Base-by-base conservation (phyloP, 2,888 invertebrate species). In the Luperina nickerlii region DNA sequence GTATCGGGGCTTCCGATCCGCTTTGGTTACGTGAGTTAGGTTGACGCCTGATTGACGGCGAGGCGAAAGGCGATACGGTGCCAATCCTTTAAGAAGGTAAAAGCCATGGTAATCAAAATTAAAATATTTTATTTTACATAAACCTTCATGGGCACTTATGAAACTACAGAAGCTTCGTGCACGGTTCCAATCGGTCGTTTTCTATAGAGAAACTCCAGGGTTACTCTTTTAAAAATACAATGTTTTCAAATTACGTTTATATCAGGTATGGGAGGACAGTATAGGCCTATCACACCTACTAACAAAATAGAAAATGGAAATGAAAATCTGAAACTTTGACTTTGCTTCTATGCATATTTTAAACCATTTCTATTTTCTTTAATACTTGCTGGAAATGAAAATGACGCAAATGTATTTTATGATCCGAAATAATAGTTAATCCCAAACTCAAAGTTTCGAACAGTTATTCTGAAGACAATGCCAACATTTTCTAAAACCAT, bases 401-500 rank as follows among this genome's bases (percentile, higher is more conserved):
- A 63, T 51, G 73, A 73, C 51, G 42, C 32, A 45, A 83, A 74
- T 48, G 27, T 15, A 3, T 57, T 74, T 65, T 18, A 71, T 63
- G 84, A 69, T 57, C 45, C n/a, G 6, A 72, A 76, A 66, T 74
- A 80, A 85, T 79, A 70, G 42, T 73, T 69, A 80, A 81, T 85
- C 51, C 51, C 69, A 54, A 75, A 72, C 51, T 69, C 32, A 77
- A 85, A 73, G 66, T 81, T 85, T 75, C 67, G 48, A 85, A 77
- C 66, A 60, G 72, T 81, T 63, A 73, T 75, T 67, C 77, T 78
- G 69, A 68, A 89, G 90, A 88, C 82, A 89, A 88, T 82, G 77
- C 87, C 75, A 81, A 81, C 82, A 79, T 80, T 90, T 90, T 84
- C 87, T 82, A 88, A 88, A 88, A 88, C 84, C 78, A 75, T 81